A percentile compares a stretch with the other conserved stretches of the same genome.
Conservation (phyloP, 2,888 invertebrate species). For the Thymelicus acteon region DNA sequence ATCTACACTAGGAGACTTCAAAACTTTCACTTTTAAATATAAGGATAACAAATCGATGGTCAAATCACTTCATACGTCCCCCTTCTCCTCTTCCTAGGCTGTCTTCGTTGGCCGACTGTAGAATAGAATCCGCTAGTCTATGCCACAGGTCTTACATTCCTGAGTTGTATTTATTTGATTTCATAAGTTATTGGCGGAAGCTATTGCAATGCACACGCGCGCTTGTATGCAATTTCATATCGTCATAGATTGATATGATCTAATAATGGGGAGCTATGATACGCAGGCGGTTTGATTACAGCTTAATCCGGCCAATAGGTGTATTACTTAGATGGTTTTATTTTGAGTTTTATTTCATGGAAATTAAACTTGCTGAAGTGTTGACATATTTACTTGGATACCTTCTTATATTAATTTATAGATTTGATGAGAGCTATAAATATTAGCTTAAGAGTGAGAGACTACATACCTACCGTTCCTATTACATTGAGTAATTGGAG, state of each 20-base stretch:
- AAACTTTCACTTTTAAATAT: too few relatives aligned
- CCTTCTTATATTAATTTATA: too few relatives aligned
- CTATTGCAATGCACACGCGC: slow-evolving; percentile 49
- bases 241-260: slow-evolving; percentile 36
- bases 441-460: too few relatives aligned
- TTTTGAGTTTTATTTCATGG: too few relatives aligned
- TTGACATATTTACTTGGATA: too few relatives aligned
- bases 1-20: too few relatives aligned
- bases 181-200: slow-evolving; percentile 53
- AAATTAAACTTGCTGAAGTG: neutral
- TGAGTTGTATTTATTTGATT: slow-evolving; percentile 49
- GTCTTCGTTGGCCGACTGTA: neutral
- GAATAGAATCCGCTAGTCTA: neutral
- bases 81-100: too few relatives aligned
- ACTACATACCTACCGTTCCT: too few relatives aligned
- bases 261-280: slow-evolving; percentile 34
- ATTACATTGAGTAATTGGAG: too few relatives aligned
- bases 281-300: slow-evolving; percentile 18
- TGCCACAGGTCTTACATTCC: slow-evolving; percentile 45
- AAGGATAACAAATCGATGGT: too few relatives aligned
- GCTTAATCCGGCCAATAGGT: neutral
- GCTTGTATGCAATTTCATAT: slow-evolving; percentile 47
- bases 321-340: neutral
- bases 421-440: too few relatives aligned
- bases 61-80: too few relatives aligned